Evolutionary conservation across 2,797 vertebrate genomes (phyloP).

Genomic region (Rhinella marina): DNA sequence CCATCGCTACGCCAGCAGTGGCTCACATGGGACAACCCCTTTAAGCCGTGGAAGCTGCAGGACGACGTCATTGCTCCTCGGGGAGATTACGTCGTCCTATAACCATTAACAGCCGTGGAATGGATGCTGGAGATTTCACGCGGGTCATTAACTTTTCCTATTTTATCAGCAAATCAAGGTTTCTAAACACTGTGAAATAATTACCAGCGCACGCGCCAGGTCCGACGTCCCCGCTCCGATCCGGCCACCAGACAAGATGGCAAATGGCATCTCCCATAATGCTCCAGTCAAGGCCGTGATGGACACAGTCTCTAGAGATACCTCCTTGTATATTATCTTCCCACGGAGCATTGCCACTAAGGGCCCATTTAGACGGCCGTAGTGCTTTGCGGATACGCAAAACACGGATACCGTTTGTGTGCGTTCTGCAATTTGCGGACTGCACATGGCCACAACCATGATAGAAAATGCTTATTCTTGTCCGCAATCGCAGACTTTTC

Average conservation of each 20-base stretch:
- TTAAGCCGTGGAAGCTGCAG: constrained; percentile 4
- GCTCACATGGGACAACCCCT: no score
- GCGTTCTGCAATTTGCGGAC: no score
- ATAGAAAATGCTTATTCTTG: no score
- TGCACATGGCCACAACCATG: no score
- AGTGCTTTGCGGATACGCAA: no score
- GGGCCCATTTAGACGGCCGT: no score
- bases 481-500: no score
- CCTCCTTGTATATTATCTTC: no score
- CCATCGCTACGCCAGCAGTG: no score
- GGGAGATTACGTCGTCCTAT: constrained; percentile 4
- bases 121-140: constrained; percentile 32
- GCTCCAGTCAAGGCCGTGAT: neutral
- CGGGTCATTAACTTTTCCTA: constrained; percentile 53
- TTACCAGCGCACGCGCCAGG: constrained; percentile 26
- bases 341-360: no score
- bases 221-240: neutral
- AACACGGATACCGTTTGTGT: no score
- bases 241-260: neutral
- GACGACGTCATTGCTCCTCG: constrained; percentile 3
- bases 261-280: neutral
- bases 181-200: constrained; percentile 44
- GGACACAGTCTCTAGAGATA: no score
- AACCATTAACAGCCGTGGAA: constrained; percentile 36
- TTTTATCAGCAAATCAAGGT: constrained; percentile 52